A percentile compares a stretch with the other conserved stretches of the same genome.
Evolutionary conservation across 2,888 invertebrate species (phyloP).

Genomic region (Tromatobia lineatoria): DNA sequence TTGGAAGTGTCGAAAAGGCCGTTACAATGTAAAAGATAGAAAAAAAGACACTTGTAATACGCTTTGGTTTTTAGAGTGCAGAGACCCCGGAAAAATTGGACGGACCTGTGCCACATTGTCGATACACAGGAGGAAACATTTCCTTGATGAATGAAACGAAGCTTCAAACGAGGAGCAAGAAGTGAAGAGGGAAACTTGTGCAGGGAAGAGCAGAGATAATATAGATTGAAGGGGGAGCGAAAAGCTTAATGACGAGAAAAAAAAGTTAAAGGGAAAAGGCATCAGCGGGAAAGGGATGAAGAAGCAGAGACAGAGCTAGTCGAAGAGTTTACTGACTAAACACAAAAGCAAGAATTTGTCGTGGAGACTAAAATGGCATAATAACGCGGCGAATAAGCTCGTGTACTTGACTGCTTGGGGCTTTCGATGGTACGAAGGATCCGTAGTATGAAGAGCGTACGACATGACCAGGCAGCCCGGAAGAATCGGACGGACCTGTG

Average conservation of each 20-base stretch:
- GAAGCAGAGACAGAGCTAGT: slow-evolving; percentile 39
- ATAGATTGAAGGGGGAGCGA: too few relatives aligned
- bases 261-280: slow-evolving; percentile 53
- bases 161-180: too few relatives aligned
- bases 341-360: slow-evolving; percentile 59
- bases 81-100: too few relatives aligned
- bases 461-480: slow-evolving; percentile 27
- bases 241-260: slow-evolving; percentile 18
- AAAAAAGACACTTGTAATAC: too few relatives aligned
- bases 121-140: too few relatives aligned
- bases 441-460: slow-evolving; percentile 19
- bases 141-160: too few relatives aligned
- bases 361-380: slow-evolving; percentile 41
- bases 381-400: slow-evolving; percentile 59
- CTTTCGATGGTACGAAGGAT: slow-evolving; percentile 45
- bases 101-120: too few relatives aligned
- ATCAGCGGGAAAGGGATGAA: slow-evolving; percentile 41
- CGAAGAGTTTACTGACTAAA: slow-evolving; percentile 62
- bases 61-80: too few relatives aligned
- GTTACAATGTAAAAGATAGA: too few relatives aligned
- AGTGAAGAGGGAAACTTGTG: too few relatives aligned
- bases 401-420: slow-evolving; percentile 62
- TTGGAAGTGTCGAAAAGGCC: too few relatives aligned
- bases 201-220: too few relatives aligned
- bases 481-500: slow-evolving; percentile 53